A percentile compares a stretch with the other conserved stretches of the same genome.
These are phyloP conservation scores for Pseudomyrmex gracilis DNA, from an alignment of 1,140 invertebrate genomes.

Conservation along the genomic window DNA sequence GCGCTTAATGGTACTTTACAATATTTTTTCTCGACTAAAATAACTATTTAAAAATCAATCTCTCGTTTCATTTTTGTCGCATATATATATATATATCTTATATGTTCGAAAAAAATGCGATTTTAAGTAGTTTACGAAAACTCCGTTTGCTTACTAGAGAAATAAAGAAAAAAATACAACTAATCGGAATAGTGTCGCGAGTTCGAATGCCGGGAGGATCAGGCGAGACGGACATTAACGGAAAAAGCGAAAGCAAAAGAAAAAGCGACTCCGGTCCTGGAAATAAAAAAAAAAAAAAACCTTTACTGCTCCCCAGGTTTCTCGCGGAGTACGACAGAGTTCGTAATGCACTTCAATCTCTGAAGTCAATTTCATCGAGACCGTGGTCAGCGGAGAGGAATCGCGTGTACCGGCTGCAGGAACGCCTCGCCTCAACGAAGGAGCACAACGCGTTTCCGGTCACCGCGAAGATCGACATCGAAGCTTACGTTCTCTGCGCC, in stretches of 20 bases:
- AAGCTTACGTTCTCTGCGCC: constrained; percentile 77
- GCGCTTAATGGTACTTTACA: constrained; percentile 47
- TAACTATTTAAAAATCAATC: constrained; percentile 29
- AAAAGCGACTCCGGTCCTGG: constrained; percentile 19
- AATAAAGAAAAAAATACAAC: constrained; percentile 13
- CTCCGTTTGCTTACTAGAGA: background rate
- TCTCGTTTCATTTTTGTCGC: constrained; percentile 1
- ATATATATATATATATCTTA: background rate
- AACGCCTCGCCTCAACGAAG: constrained; percentile 58
- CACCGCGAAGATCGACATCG: constrained; percentile 75
- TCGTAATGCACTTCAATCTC: constrained; percentile 71
- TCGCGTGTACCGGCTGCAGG: constrained; percentile 67
- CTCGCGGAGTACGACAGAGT: constrained; percentile 73
- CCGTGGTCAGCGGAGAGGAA: constrained; percentile 74
- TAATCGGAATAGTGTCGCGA: background rate
- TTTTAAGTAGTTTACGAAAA: constrained; percentile 23
- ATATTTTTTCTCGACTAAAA: constrained; percentile 27
- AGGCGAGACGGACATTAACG: constrained; percentile 25
- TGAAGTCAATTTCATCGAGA: constrained; percentile 74
- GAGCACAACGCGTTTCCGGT: constrained; percentile 76
- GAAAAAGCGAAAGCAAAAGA: background rate
- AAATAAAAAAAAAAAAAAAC: too few species aligned
- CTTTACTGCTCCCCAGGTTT: constrained; percentile 69
- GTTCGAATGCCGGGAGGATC: background rate
- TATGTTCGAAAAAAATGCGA: background rate